Evolutionary conservation across 2,888 invertebrate species (phyloP), one percentile per base, ranked within the genome.

Genomic region (Archips crataeganus): DNA sequence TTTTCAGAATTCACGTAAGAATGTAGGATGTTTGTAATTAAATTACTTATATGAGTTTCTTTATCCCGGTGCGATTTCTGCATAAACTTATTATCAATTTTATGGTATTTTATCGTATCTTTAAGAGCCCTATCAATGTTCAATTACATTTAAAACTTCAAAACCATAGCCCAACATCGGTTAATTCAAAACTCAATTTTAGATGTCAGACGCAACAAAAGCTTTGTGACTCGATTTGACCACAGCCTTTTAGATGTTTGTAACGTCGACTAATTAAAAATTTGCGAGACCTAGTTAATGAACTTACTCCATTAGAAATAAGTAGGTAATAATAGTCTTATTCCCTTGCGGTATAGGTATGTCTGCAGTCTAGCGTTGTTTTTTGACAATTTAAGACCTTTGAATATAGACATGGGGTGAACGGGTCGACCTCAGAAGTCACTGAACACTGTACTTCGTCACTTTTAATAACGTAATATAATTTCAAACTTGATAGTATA

Each of bases 271-370:
- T 51, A 66, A 67, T 67, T 66, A 45, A 67, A 67, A 71, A 71
- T 62, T 51, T 49, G 6, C 45, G 34, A 70, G 47, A 39, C 34
- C 42, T 10, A 54, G 61, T 62, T 71, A 71, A 71, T 71, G 66
- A 71, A 61, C n/a, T 71, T 32, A 67, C 61, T 71, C 36, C 54
- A 54, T 67, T 71, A 66, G 61, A 71, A 71, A 39, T 54, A 57
- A 57, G 23, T 54, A 57, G 32, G 23, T 59, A n/a, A 11, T 49
- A 32, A 39, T 73, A 68, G 73, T 63, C 36, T n/a, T 32, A 11
- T 68, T 63, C 63, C 47, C 39, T 63, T 63, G 59, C 63, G 72
- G 47, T 54, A 49, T 23, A 23, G n/a, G n/a, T 57, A 51, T 49
- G 39, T 57, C 51, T 34, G 71, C 32, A 36, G 54, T 4, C 47